A percentile compares a stretch with the other conserved stretches of the same genome.
These are phyloP conservation scores for Drosophila sturtevanti DNA, from an alignment of 1,140 invertebrate genomes.

Conservation along the genomic window DNA sequence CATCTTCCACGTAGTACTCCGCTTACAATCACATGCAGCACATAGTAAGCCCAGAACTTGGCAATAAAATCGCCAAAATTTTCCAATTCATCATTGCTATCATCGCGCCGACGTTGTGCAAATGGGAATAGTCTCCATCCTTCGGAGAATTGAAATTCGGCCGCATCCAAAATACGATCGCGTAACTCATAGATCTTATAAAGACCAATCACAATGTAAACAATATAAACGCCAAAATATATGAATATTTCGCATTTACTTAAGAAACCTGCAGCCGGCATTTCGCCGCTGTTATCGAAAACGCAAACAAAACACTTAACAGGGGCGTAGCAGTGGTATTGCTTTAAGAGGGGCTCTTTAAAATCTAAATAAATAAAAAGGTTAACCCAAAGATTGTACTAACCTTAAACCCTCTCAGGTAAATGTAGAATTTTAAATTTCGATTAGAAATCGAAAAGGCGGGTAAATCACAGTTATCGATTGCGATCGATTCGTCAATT, in stretches of 20 bases:
- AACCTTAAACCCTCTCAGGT: background rate
- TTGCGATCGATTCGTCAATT: too few species aligned
- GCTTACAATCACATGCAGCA: slow-evolving; percentile 57
- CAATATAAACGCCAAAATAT: slow-evolving; percentile 64
- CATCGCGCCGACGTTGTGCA: slow-evolving; percentile 46
- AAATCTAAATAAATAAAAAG: background rate
- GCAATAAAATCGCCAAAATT: slow-evolving; percentile 67
- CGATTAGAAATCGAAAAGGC: background rate
- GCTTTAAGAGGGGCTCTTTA: background rate
- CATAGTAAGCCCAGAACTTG: slow-evolving; percentile 62
- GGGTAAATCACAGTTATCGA: background rate
- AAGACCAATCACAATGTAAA: slow-evolving; percentile 62
- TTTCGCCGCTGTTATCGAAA: slow-evolving; percentile 31
- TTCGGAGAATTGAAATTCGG: slow-evolving; percentile 54
- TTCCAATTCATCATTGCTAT: slow-evolving; percentile 74
- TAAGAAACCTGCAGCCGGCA: slow-evolving; percentile 40
- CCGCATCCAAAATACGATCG: slow-evolving; percentile 39
- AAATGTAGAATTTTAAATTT: background rate
- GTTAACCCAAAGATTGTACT: background rate
- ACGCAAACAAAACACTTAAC: background rate
- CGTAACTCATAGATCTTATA: slow-evolving; percentile 64
- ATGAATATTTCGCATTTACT: slow-evolving; percentile 60
- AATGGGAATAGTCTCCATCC: slow-evolving; percentile 52
- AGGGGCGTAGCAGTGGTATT: background rate
- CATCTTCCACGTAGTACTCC: slow-evolving; percentile 25